Percentiles rank a stretch among this genome's conserved stretches.
These are phyloP conservation scores for Rostratula benghalensis DNA, from an alignment of 2,113 vertebrate species.

Conservation along the genomic window DNA sequence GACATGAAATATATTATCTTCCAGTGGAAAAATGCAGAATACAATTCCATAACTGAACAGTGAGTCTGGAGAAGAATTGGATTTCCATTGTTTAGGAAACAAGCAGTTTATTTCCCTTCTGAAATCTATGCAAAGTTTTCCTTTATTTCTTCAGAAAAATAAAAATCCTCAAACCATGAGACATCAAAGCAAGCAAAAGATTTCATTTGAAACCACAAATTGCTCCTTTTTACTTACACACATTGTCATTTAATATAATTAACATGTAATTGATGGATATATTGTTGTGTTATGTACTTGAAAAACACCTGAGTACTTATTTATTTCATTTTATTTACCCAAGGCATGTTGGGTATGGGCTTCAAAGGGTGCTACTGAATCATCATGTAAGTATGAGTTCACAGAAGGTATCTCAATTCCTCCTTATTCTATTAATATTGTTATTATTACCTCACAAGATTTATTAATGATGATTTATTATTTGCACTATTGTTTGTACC, in stretches of 20 bases:
- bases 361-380: neutral
- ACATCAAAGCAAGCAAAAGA: neutral
- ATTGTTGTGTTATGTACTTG: neutral
- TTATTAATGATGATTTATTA: neutral
- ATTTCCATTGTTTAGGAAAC: neutral
- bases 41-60: neutral
- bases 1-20: neutral
- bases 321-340: neutral
- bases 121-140: neutral
- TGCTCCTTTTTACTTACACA: neutral
- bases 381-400: rapidly evolving
- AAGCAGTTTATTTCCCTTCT: neutral
- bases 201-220: neutral
- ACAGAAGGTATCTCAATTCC: neutral
- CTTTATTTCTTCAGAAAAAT: neutral
- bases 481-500: neutral
- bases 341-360: neutral
- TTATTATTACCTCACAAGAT: neutral
- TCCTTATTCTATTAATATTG: neutral
- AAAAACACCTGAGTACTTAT: neutral
- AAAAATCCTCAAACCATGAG: neutral
- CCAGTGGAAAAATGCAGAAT: neutral
- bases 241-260: neutral
- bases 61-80: neutral
- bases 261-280: neutral